phyloP scores from a whole-genome alignment of 1,140 invertebrate species.

The Zaprionus taronus region DNA sequence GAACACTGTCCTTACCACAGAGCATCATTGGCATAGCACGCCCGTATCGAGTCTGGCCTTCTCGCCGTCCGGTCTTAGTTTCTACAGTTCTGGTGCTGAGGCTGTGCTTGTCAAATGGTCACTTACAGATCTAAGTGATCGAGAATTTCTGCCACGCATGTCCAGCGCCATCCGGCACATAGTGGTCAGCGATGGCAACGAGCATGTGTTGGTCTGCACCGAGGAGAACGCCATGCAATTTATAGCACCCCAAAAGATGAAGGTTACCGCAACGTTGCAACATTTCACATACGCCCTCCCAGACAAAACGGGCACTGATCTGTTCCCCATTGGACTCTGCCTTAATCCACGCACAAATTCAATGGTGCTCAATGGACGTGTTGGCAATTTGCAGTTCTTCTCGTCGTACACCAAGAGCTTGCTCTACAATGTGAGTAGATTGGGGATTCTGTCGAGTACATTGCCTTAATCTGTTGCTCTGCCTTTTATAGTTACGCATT shows the following conservation, averaged over 20 bases:
- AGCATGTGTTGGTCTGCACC: constrained; percentile 88
- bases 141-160: constrained; percentile 90
- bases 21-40: constrained; percentile 93
- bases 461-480: constrained; percentile 11
- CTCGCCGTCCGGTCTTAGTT: constrained; percentile 87
- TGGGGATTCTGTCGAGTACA: not conserved
- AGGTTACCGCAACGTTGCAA: constrained; percentile 87
- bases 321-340: constrained; percentile 88
- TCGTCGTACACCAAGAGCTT: constrained; percentile 88
- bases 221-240: constrained; percentile 92
- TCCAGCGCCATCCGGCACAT: constrained; percentile 89
- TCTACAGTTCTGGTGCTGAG: constrained; percentile 92
- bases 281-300: constrained; percentile 88
- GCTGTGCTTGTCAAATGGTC: constrained; percentile 93
- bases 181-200: constrained; percentile 88
- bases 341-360: constrained; percentile 88
- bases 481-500: constrained; percentile 89
- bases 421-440: constrained; percentile 89
- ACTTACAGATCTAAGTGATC: constrained; percentile 84
- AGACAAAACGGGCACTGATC: constrained; percentile 73
- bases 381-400: constrained; percentile 93
- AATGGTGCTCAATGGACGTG: constrained; percentile 90
- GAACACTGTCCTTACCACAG: constrained; percentile 33
- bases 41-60: constrained; percentile 89
- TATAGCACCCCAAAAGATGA: constrained; percentile 86